These are phyloP conservation scores for Stegodyphus dumicola DNA, from an alignment of 1,140 invertebrate species.

Conservation along the genomic window DNA sequence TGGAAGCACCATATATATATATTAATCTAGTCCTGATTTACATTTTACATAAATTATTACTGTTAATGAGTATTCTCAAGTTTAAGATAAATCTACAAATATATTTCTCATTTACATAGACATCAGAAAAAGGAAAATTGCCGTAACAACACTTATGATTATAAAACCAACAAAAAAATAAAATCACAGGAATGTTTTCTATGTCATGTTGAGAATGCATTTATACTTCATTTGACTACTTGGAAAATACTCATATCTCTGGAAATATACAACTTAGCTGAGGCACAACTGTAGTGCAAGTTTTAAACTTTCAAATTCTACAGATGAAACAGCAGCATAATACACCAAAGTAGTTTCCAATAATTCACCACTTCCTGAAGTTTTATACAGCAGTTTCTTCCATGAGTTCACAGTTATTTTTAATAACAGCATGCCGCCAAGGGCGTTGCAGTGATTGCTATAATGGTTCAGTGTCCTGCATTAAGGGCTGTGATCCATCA, in stretches of 20 bases:
- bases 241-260: conserved; percentile 32
- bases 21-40: neutral
- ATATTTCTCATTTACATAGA: neutral
- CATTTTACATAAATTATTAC: neutral
- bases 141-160: neutral
- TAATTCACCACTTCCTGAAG: neutral
- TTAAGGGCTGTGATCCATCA: conserved; percentile 59
- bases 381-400: conserved; percentile 49
- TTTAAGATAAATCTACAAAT: neutral
- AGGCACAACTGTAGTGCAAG: conserved; percentile 43
- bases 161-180: conserved; percentile 19
- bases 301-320: neutral
- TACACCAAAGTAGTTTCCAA: neutral
- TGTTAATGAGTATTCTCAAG: neutral
- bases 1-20: neutral
- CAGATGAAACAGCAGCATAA: neutral
- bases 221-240: conserved; percentile 17
- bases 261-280: conserved; percentile 35
- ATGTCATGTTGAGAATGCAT: conserved; percentile 30
- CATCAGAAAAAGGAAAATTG: neutral
- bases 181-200: conserved; percentile 51
- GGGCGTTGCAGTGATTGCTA: conserved; percentile 57
- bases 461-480: conserved; percentile 62
- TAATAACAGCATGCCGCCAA: neutral
- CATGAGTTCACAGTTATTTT: conserved; percentile 8